Evolutionary conservation across 1,140 invertebrate genomes (phyloP), one percentile per base, ranked within the genome.

Genomic region (Aphaenogaster floridana): DNA sequence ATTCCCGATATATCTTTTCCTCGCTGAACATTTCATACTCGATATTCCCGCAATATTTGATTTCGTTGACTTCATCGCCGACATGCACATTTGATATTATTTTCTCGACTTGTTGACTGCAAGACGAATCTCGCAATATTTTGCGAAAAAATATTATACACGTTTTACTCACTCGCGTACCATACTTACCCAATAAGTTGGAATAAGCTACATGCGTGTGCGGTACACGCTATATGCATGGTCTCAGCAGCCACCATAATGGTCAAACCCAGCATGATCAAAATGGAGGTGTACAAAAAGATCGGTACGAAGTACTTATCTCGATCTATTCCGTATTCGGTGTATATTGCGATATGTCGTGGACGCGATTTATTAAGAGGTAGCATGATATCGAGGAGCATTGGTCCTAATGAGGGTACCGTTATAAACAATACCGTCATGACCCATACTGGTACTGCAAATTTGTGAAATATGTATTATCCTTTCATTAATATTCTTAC

Each of bases 141-240:
- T 71, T 15, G 9, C 7, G 15, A 45, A 48, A 63, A 15, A 17
- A n/a, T 69, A n/a, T 13, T 8, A 17, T 34, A n/a, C 4, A 48
- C 2, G 0, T 74, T 54, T 11, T 79, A 61, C 0, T 21, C 17
- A 17, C 2, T 71, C 3, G 21, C 21, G 21, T 28, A 28, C 15
- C 13, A 7, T 42, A 83, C 68, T 72, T 61, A 83, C 80, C 80
- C 68, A 21, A 74, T 50, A 21, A 83, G 2, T 48, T 48, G 21
- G 4, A 83, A 83, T 36, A 83, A 61, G 3, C 80, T n/a, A 21
- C 80, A 83, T n/a, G 80, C 80, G 2, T 83, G 80, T 4, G 68
- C 54, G 15, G 80, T 74, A 59, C 68, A 83, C 7, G 15, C 11
- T 17, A 83, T 11, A 7, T 83, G 80, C 80, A 83, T 74, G 8